These are phyloP conservation scores for Thaumetopoea pityocampa DNA, from an alignment of 1,140 invertebrate genomes.

Conservation along the genomic window DNA sequence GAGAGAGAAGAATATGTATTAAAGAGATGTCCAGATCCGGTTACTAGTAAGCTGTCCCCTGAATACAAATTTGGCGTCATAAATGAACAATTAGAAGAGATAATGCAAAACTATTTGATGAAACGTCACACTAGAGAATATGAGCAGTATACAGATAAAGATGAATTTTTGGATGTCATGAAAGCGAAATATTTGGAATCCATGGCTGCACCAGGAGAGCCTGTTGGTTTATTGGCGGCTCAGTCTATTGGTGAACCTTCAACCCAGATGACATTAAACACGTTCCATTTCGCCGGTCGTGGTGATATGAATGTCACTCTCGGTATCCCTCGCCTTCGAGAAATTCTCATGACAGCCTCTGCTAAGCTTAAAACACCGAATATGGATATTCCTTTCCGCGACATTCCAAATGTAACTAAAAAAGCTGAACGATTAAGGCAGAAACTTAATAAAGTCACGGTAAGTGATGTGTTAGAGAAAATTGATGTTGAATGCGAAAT, in stretches of 20 bases:
- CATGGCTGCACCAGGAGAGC: conserved; percentile 92
- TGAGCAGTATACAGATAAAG: conserved; percentile 60
- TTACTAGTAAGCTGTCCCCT: conserved; percentile 81
- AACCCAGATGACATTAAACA: conserved; percentile 99
- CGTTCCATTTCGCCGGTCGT: conserved; percentile 99
- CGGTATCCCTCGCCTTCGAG: conserved; percentile 96
- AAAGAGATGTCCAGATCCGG: conserved; percentile 83
- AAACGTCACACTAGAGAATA: conserved; percentile 40
- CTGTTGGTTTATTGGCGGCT: conserved; percentile 96
- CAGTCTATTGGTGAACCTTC: conserved; percentile 98
- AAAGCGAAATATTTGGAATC: conserved; percentile 86
- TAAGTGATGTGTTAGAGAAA: conserved; percentile 87
- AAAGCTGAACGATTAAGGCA: conserved; percentile 82
- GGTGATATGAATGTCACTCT: conserved; percentile 99
- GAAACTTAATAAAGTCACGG: conserved; percentile 84
- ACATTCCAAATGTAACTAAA: conserved; percentile 75
- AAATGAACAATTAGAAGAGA: conserved; percentile 84
- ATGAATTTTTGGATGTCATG: conserved; percentile 82
- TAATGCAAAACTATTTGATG: conserved; percentile 82
- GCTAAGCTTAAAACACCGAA: conserved; percentile 95
- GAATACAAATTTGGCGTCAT: conserved; percentile 88
- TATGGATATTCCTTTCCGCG: conserved; percentile 93
- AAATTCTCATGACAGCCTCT: conserved; percentile 97
- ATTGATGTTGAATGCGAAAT: conserved; percentile 82
- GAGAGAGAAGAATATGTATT: conserved; percentile 73